Percentiles rank a stretch among this genome's conserved stretches.
phyloP scores from a whole-genome alignment of 2,113 vertebrate genomes.

The Trematocara marginatum region DNA sequence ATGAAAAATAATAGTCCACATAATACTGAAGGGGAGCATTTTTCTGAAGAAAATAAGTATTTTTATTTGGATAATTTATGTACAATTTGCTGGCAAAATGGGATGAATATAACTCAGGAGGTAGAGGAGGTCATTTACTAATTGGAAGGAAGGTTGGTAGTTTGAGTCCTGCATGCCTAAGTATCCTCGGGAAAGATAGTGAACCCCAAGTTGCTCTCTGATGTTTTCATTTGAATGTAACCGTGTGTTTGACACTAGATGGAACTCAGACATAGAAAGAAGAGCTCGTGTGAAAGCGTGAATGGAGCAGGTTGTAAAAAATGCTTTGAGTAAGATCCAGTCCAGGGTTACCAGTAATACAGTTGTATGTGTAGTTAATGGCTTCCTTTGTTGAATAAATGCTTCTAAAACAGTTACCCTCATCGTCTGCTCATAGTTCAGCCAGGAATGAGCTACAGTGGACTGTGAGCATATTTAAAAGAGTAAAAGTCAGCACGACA shows the following conservation, averaged over 20 bases:
- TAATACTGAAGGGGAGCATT: not conserved
- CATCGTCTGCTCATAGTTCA: not conserved
- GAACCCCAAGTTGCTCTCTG: not conserved
- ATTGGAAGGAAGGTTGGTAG: not conserved
- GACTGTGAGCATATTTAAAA: not conserved
- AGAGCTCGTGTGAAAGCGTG: not conserved
- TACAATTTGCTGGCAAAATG: fast-evolving
- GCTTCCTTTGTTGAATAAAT: not conserved
- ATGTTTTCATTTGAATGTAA: not conserved
- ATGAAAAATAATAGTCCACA: not conserved
- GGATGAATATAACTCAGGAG: not conserved
- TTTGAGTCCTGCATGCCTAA: not conserved
- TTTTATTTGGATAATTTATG: not conserved
- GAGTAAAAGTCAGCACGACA: not conserved
- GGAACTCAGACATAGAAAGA: not conserved
- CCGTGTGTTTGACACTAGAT: not conserved
- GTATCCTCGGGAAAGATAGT: not conserved
- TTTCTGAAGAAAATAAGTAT: not conserved
- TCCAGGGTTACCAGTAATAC: not conserved
- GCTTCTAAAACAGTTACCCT: not conserved
- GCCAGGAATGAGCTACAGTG: not conserved
- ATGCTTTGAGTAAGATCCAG: not conserved
- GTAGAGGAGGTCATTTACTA: not conserved
- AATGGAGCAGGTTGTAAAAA: not conserved
- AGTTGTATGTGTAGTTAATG: not conserved